Evolutionary conservation across 2,113 vertebrate species (phyloP), one percentile per base, ranked within the genome.

Genomic region (Neolamprologus devosi): DNA sequence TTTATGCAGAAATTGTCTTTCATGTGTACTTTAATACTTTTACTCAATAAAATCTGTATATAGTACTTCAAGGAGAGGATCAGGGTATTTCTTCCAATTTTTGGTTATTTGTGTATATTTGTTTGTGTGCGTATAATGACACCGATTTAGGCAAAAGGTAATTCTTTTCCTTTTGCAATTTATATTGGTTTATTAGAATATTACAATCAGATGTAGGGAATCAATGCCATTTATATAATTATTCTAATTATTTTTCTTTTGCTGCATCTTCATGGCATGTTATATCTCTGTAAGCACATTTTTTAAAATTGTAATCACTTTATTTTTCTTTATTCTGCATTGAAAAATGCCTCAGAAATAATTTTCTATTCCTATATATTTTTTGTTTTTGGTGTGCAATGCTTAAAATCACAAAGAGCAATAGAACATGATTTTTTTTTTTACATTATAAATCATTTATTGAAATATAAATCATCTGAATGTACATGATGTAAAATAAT

Each of bases 391-490:
- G 9, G 7, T 40, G 49, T 79, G 42, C 16, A 65, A 45, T 17
- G 28, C 51, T 78, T 57, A 12, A 37, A 47, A 65, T 9, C 26
- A 75, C 1, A 68, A 12, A 6, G 3, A 78, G 10, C 0, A 9
- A 54, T 3, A 28, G 2, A 4, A 68, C 28, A 21, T 12, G 7
- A 3, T 40, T 28, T 19, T 88, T 28, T 19, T 88, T 78, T 87
- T 79, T 73, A 94, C 92, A 91, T 96, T 94, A 94, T 96, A 96
- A 96, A 96, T 92, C 96, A 96, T 97, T 97, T 96, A 96, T 97
- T 97, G 96, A 95, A 96, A 96, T 97, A 97, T 96, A 97, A 96
- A 96, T 96, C 96, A 95, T 97, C 96, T 97, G 94, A 96, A 96
- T 96, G 94, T 95, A 96, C 96, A 97, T 91, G 90, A 93, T 91